phyloP scores from a whole-genome alignment of 2,113 vertebrate species.

The Sorex fumeus region DNA sequence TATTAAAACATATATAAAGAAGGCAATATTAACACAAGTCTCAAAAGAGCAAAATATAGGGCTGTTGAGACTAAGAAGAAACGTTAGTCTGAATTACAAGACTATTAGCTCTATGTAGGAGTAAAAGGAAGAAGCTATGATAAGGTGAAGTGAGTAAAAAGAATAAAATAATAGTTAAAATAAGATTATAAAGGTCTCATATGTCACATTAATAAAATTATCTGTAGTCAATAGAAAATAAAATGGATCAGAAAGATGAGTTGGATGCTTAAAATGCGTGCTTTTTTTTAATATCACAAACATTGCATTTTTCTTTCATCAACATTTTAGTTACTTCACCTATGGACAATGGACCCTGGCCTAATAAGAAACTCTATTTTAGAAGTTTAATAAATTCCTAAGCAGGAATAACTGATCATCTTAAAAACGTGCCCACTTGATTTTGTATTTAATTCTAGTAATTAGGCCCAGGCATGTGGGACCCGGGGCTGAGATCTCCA shows the following conservation, averaged over 20 bases:
- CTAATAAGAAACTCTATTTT: neutral
- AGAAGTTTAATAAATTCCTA: neutral
- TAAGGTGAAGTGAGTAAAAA: conserved; percentile 5
- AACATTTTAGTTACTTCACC: neutral
- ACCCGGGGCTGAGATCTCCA: no score
- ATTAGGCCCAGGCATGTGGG: no score
- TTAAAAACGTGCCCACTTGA: neutral
- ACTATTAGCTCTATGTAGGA: neutral
- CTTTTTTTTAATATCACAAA: neutral
- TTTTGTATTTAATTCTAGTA: neutral
- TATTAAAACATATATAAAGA: neutral
- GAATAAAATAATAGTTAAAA: neutral
- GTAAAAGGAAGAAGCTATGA: neutral
- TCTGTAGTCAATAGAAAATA: neutral
- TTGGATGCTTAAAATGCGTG: neutral
- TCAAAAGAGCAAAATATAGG: neutral
- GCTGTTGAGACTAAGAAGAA: neutral
- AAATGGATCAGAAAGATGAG: neutral
- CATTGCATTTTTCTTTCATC: neutral
- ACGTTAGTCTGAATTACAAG: neutral
- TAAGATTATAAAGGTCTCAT: neutral
- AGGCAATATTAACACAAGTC: conserved; percentile 12
- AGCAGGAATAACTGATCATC: neutral
- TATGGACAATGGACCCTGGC: neutral
- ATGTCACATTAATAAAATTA: neutral